These are phyloP conservation scores for Lepisosteus osseus DNA, from an alignment of 2,113 vertebrate species.

Conservation along the genomic window DNA sequence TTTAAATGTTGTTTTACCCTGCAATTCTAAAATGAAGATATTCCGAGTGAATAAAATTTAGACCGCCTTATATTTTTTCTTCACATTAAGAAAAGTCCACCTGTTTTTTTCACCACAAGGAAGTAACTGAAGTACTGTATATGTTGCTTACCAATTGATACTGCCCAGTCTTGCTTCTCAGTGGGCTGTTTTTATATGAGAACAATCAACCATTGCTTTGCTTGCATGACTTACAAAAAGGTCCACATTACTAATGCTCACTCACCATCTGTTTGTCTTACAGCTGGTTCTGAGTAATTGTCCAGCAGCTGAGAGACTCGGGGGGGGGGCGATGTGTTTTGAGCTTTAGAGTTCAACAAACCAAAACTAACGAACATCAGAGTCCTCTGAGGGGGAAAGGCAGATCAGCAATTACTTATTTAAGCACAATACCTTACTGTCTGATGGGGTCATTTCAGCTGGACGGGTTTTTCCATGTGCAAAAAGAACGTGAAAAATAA, in stretches of 20 bases:
- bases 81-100: too few relatives aligned
- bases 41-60: too few relatives aligned
- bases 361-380: slow-evolving; percentile 40
- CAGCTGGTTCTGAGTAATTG: slow-evolving; percentile 67
- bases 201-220: slow-evolving; percentile 36
- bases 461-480: too few relatives aligned
- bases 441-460: not conserved
- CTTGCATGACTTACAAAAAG: slow-evolving; percentile 47
- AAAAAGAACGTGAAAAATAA: too few relatives aligned
- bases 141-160: too few relatives aligned
- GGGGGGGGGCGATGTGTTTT: slow-evolving; percentile 50
- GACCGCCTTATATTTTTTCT: too few relatives aligned
- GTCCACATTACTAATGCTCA: slow-evolving; percentile 40
- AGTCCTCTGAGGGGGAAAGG: slow-evolving; percentile 48
- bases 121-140: too few relatives aligned
- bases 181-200: slow-evolving; percentile 45
- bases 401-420: slow-evolving; percentile 17
- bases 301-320: slow-evolving; percentile 61
- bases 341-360: slow-evolving; percentile 62
- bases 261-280: slow-evolving; percentile 64
- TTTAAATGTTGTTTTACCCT: not conserved
- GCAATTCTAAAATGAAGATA: too few relatives aligned
- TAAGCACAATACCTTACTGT: not conserved
- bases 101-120: too few relatives aligned
- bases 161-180: slow-evolving; percentile 1